Base-by-base conservation (phyloP, 2,797 vertebrate species). In the Gymnoscopelus microlampas region DNA sequence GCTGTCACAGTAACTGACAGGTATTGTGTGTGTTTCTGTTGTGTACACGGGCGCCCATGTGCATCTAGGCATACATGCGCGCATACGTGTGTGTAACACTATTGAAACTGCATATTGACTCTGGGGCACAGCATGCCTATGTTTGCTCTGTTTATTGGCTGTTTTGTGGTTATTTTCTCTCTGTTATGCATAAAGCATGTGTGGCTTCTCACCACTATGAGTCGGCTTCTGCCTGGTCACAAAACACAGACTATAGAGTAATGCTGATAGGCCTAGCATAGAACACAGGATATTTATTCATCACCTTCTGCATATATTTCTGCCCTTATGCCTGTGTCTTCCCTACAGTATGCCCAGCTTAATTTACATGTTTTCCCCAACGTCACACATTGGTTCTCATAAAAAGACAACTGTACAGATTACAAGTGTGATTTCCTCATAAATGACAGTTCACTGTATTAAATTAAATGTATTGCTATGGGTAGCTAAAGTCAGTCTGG, bases 1-100 rank as follows among this genome's bases (percentile, higher is more conserved):
- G 73, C 85, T 88, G 88, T 84, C 88, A 88, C 78, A 78, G 82
- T 84, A 74, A 72, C 82, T 76, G 86, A 78, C 80, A 75, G 80
- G 60, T 62, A 53, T 58, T 64, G 83, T 69, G 61, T 63, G n/a
- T 23, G 53, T 49, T 53, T 70, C 49, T 63, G 60, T 62, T 32
- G 10, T 15, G 59, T 61, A 8, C 8, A 8, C 39, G 8, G 39
- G 39, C 39, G 39, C 39, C 39, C 39, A 44, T 44, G 39, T 44
- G 39, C 39, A 44, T 44, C 39, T 44, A 10, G 39, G 39, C 39
- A 44, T 44, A 44, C 39, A 44, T 44, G 58, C 62, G 59, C 62
- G 71, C 57, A 44, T 67, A 50, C 60, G 32, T 60, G 49, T 67
- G 53, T 69, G 66, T 35, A 39, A n/a, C 14, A 14, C 29, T 29